phyloP scores from a whole-genome alignment of 2,113 vertebrate species.

The Dermatemys mawii region DNA sequence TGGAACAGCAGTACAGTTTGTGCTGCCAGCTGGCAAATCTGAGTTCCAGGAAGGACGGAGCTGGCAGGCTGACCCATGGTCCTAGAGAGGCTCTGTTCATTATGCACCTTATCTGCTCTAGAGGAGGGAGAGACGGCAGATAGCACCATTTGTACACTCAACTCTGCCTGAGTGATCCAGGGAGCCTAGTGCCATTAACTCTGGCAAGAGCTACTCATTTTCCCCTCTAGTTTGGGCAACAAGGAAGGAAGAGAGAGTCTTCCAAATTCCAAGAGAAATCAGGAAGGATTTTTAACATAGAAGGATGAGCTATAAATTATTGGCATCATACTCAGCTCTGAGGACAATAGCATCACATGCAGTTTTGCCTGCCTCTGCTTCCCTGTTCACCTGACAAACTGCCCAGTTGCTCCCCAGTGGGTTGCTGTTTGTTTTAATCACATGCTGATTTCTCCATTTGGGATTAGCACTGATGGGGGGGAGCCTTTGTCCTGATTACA shows the following conservation, averaged over 20 bases:
- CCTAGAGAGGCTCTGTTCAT: neutral
- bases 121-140: neutral
- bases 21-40: neutral
- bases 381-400: neutral
- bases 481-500: neutral
- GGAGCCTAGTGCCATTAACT: neutral
- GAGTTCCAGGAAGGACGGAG: neutral
- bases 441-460: neutral
- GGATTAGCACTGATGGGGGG: neutral
- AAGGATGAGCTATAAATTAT: neutral
- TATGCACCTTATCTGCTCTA: neutral
- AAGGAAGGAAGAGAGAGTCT: neutral
- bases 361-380: neutral
- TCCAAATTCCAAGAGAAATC: neutral
- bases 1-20: neutral
- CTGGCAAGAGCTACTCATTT: neutral
- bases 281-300: neutral
- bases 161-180: accelerated
- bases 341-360: neutral
- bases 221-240: neutral
- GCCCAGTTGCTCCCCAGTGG: neutral
- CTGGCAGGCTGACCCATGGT: neutral
- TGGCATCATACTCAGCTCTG: neutral
- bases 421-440: neutral
- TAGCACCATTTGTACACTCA: neutral